Conservation (phyloP, 2,113 vertebrate genomes). For the Sander vitreus region DNA sequence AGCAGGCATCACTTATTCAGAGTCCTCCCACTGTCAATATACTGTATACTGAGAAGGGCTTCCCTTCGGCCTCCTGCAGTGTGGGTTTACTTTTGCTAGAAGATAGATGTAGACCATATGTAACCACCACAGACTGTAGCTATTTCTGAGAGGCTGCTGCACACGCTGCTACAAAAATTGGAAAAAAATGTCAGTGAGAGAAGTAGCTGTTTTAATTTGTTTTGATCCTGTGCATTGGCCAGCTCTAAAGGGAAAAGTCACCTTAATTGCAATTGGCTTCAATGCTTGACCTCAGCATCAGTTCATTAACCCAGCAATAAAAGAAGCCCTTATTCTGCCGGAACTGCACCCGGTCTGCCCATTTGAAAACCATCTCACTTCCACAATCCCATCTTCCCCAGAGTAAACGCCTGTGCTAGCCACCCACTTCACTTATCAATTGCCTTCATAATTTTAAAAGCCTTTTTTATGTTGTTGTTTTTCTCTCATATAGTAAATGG, state of each 20-base stretch:
- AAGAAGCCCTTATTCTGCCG: constrained; percentile 58
- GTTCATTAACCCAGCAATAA: constrained; percentile 78
- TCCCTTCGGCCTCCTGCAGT: constrained; percentile 43
- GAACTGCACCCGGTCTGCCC: constrained; percentile 60
- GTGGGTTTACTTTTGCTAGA: constrained; percentile 35
- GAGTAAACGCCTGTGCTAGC: constrained; percentile 41
- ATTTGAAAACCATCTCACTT: constrained; percentile 65
- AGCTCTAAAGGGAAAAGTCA: constrained; percentile 65
- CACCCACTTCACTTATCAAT: constrained; percentile 76
- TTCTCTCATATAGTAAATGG: constrained; percentile 86
- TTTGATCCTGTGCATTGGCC: constrained; percentile 36
- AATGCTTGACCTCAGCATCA: constrained; percentile 70
- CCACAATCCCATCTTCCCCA: constrained; percentile 17
- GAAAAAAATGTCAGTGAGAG: constrained; percentile 38
- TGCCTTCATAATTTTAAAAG: constrained; percentile 88
- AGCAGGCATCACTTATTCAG: constrained; percentile 64
- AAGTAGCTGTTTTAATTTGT: constrained; percentile 53
- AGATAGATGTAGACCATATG: constrained; percentile 35
- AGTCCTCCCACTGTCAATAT: constrained; percentile 69
- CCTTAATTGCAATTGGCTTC: constrained; percentile 66
- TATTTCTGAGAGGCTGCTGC: constrained; percentile 10
- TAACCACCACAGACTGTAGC: constrained; percentile 22
- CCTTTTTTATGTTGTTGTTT: constrained; percentile 89
- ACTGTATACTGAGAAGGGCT: constrained; percentile 42
- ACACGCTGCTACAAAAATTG: constrained; percentile 4